Base-by-base conservation (phyloP, 2,113 vertebrate species). In the Cromileptes altivelis region DNA sequence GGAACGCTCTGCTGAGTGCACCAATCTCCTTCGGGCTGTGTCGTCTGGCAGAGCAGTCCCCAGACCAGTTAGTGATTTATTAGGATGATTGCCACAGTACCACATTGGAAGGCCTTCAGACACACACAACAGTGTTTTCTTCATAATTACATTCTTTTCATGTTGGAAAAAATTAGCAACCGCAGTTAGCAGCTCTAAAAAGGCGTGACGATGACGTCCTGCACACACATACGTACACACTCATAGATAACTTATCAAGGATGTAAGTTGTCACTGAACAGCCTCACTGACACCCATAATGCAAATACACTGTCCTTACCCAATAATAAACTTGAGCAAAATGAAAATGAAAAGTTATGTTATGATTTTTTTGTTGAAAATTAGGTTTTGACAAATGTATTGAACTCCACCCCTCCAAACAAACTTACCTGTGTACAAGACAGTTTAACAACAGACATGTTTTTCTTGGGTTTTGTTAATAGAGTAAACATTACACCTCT, bases 401-500 rank as follows among this genome's bases (percentile, higher is more conserved):
- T 65, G 8, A 63, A 78, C 25, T 55, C 30, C 10, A 60, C 33
- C 4, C 47, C 53, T 33, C 13, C 49, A 69, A 71, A 63, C 27
- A 58, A 69, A 88, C 27, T 45, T 45, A 21, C 23, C 52, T 49
- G 74, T 1, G 25, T 56, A 37, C 49, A n/a, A 12, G 9, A 0
- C 17, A 18, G 17, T 15, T n/a, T 5, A 76, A 70, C 0, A 33
- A 23, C n/a, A 17, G 23, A 70, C 61, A 11, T 50, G 9, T 73
- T 58, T 33, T 55, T 33, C 71, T 80, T 77, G 27, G 17, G 55
- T 72, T 82, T 77, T 64, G 10, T 63, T 42, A 12, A 42, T 1
- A 25, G 4, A 70, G 42, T 56, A 69, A 88, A 88, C 50, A 73
- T 73, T 75, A 30, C 23, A 55, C 53, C 18, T 82, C 37, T 27